These are phyloP conservation scores for Plectrocnemia conspersa DNA, from an alignment of 1,140 invertebrate species.

Conservation along the genomic window DNA sequence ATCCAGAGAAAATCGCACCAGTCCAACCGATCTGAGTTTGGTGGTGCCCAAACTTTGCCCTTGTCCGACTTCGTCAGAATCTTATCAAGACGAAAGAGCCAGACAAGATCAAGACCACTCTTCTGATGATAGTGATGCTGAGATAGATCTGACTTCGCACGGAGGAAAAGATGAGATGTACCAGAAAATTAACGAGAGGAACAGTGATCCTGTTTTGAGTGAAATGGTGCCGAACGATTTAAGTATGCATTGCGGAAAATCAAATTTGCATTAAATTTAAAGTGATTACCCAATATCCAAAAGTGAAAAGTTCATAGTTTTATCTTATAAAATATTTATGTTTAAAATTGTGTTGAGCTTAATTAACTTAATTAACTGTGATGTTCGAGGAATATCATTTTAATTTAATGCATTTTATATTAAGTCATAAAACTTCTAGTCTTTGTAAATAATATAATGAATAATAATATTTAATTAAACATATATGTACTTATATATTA, in stretches of 20 bases:
- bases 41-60: slow-evolving; percentile 39
- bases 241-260: slow-evolving; percentile 40
- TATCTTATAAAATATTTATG: too few relatives aligned
- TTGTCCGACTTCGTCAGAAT: slow-evolving; percentile 37
- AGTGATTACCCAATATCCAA: not conserved
- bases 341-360: too few relatives aligned
- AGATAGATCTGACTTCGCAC: slow-evolving; percentile 51
- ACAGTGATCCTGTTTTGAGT: slow-evolving; percentile 38
- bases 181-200: slow-evolving; percentile 2
- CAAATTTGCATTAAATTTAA: slow-evolving; percentile 6
- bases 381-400: too few relatives aligned
- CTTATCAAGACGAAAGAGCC: slow-evolving; percentile 40
- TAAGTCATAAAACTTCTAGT: too few relatives aligned
- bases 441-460: too few relatives aligned
- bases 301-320: not conserved
- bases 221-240: slow-evolving; percentile 50
- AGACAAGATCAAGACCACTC: slow-evolving; percentile 38
- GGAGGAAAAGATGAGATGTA: slow-evolving; percentile 46
- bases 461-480: too few relatives aligned
- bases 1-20: slow-evolving; percentile 14
- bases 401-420: too few relatives aligned
- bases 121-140: slow-evolving; percentile 48
- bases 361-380: too few relatives aligned
- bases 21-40: slow-evolving; percentile 46
- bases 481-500: too few relatives aligned